Conservation (phyloP, 2,113 vertebrate genomes). For the Eonycteris spelaea region DNA sequence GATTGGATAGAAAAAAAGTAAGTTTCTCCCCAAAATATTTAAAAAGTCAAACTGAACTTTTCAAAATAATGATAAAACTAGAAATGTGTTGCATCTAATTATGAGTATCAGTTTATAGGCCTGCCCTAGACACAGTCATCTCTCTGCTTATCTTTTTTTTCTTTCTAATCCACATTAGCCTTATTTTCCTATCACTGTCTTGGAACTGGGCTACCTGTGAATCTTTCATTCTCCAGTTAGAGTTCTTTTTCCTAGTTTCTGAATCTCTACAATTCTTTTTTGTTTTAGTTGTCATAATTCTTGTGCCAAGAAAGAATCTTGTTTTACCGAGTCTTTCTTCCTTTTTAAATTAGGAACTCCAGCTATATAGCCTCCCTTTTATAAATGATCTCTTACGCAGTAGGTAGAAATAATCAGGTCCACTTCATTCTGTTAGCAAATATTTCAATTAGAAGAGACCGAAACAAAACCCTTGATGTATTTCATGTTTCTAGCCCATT, state of each 20-base stretch:
- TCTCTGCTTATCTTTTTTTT: not conserved
- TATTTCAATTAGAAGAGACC: not conserved
- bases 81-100: not conserved
- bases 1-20: constrained; percentile 99
- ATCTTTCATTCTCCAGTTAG: not conserved
- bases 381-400: not conserved
- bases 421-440: not conserved
- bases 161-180: not conserved
- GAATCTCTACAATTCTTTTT: not conserved
- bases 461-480: not conserved
- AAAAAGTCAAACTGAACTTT: not conserved
- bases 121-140: not conserved
- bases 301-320: not conserved
- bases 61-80: not conserved
- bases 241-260: not conserved
- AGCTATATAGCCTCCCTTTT: not conserved
- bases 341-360: not conserved
- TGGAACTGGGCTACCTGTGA: not conserved
- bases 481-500: not conserved
- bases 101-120: not conserved
- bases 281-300: not conserved
- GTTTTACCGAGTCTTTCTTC: not conserved
- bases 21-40: constrained; percentile 42
- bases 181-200: not conserved
- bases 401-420: not conserved